phyloP scores from a whole-genome alignment of 2,888 invertebrate genomes.

The Ophioninae sp. region DNA sequence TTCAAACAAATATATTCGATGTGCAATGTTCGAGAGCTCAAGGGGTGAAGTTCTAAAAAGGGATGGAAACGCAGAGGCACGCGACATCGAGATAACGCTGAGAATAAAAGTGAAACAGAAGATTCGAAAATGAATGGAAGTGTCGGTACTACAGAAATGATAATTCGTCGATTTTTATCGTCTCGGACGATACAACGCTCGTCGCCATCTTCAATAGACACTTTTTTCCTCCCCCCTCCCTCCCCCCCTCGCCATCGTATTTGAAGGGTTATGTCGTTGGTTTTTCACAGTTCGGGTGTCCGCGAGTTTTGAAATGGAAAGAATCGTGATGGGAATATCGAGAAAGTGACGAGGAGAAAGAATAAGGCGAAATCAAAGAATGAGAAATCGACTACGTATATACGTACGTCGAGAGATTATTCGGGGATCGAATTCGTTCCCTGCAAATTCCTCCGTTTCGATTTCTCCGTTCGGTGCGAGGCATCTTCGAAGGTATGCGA shows the following conservation, averaged over 20 bases:
- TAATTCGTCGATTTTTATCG: conserved; percentile 19
- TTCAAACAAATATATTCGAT: too few relatives aligned
- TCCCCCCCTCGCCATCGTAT: neutral
- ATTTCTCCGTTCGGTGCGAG: conserved; percentile 19
- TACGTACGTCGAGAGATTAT: conserved; percentile 24
- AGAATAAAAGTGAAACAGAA: neutral
- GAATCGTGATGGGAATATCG: conserved; percentile 47
- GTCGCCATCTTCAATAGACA: neutral
- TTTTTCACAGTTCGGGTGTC: conserved; percentile 29
- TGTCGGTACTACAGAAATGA: conserved; percentile 8
- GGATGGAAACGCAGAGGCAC: too few relatives aligned
- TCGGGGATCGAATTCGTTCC: conserved; percentile 34
- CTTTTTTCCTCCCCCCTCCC: neutral
- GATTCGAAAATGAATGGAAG: neutral
- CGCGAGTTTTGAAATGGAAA: conserved; percentile 32
- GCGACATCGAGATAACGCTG: neutral
- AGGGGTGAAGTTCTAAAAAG: too few relatives aligned
- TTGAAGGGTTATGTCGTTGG: conserved; percentile 20
- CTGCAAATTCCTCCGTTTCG: conserved; percentile 48
- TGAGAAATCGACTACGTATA: conserved; percentile 19
- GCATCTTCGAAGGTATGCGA: conserved; percentile 7
- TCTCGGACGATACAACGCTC: neutral
- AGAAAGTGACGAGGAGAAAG: conserved; percentile 20
- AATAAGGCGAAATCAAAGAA: conserved; percentile 9
- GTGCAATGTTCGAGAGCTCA: too few relatives aligned